A percentile compares a stretch with the other conserved stretches of the same genome.
phyloP scores from a whole-genome alignment of 2,888 invertebrate genomes.

The Meiosimyza platycephala region DNA sequence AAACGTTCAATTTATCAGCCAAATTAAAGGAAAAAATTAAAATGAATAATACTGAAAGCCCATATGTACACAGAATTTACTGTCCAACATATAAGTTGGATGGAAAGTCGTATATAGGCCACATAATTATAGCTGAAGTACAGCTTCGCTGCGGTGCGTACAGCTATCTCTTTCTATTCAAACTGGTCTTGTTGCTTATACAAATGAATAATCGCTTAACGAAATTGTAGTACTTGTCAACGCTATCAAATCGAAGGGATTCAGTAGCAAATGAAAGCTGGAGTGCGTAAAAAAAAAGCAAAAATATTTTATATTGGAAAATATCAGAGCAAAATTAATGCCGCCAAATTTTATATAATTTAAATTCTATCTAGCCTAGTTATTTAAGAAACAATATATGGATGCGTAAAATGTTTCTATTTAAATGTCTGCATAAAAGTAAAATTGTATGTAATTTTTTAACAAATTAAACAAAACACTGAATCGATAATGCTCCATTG shows the following conservation, averaged over 20 bases:
- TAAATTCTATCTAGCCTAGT: no score
- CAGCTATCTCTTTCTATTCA: neutral
- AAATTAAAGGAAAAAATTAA: no score
- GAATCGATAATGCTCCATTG: no score
- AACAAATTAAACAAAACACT: no score
- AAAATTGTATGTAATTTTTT: no score
- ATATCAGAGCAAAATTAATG: constrained; percentile 2
- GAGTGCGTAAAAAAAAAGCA: neutral
- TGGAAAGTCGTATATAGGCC: neutral
- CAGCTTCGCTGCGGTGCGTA: constrained; percentile 1
- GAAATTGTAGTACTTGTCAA: constrained; percentile 6
- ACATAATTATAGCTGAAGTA: neutral
- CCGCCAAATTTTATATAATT: constrained; percentile 17
- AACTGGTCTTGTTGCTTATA: neutral
- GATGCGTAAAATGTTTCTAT: no score
- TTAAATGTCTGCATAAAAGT: no score
- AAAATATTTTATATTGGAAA: neutral
- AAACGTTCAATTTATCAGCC: no score
- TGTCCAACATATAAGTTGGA: no score
- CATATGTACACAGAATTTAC: no score
- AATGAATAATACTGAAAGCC: no score
- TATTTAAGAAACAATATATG: no score
- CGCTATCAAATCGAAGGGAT: neutral
- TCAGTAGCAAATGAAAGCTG: constrained; percentile 1
- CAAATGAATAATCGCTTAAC: neutral